Percentiles rank a stretch among this genome's conserved stretches.
Conservation (phyloP, 2,113 vertebrate species). For the Ceuthmochares aereus region DNA sequence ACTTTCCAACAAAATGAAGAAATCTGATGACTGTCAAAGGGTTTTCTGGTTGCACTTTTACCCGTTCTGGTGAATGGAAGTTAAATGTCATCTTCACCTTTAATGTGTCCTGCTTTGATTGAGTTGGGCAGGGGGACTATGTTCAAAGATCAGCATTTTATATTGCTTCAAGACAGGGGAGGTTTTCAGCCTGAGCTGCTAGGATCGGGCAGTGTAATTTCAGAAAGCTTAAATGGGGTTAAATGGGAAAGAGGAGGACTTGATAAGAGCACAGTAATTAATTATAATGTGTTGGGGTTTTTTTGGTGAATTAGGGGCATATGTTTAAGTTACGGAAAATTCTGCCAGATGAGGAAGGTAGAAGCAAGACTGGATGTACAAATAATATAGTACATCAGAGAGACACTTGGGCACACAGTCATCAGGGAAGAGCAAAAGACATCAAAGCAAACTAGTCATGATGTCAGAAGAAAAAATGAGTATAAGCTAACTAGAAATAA, state of each 20-base stretch:
- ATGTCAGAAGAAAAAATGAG: not conserved
- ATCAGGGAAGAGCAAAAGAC: not conserved
- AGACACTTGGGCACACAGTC: not conserved
- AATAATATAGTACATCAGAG: not conserved
- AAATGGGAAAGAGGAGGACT: not conserved
- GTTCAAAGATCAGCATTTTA: not conserved
- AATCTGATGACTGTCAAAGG: slow-evolving; percentile 55
- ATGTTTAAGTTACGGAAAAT: not conserved
- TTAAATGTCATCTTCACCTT: slow-evolving; percentile 63
- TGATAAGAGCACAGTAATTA: not conserved
- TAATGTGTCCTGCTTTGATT: slow-evolving; percentile 51
- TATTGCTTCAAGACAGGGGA: not conserved
- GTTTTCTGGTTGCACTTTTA: slow-evolving; percentile 62
- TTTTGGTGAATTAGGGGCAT: not conserved
- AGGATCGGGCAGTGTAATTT: not conserved
- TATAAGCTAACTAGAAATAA: not conserved
- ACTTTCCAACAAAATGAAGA: slow-evolving; percentile 67
- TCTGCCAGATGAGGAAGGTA: not conserved
- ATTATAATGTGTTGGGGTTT: not conserved
- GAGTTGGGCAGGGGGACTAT: slow-evolving; percentile 17
- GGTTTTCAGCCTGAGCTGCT: not conserved
- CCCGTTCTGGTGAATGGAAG: slow-evolving; percentile 50
- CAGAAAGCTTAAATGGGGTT: not conserved
- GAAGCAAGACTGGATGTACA: not conserved
- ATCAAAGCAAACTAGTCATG: not conserved